Evolutionary conservation across 2,888 invertebrate species (phyloP).

Genomic region (Boloria euphrosyne): DNA sequence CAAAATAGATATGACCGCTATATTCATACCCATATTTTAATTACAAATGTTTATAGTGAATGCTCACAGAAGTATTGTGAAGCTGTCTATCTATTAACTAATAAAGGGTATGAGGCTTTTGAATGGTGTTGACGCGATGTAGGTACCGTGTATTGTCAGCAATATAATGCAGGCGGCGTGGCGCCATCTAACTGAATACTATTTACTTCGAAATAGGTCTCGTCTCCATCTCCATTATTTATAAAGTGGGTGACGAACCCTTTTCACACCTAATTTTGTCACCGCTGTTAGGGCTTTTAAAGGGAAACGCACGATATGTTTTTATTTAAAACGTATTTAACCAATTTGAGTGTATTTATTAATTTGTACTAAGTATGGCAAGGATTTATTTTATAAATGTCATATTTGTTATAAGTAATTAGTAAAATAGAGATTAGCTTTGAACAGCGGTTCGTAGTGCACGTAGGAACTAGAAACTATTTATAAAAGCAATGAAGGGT

Average conservation of each 20-base stretch:
- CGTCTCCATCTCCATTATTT: slow-evolving; percentile 34
- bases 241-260: slow-evolving; percentile 6
- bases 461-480: too few relatives aligned
- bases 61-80: slow-evolving; percentile 54
- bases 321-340: not conserved
- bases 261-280: slow-evolving; percentile 15
- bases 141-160: slow-evolving; percentile 54
- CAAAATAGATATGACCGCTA: slow-evolving; percentile 27
- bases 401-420: too few relatives aligned
- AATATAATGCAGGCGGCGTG: slow-evolving; percentile 50
- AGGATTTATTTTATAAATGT: too few relatives aligned
- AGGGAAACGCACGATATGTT: not conserved
- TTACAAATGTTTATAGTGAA: slow-evolving; percentile 52
- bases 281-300: slow-evolving; percentile 1
- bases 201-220: slow-evolving; percentile 47
- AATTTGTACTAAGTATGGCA: too few relatives aligned
- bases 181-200: slow-evolving; percentile 47
- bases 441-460: too few relatives aligned
- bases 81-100: slow-evolving; percentile 60
- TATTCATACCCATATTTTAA: slow-evolving; percentile 49
- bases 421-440: too few relatives aligned
- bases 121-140: slow-evolving; percentile 60
- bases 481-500: not conserved
- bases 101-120: slow-evolving; percentile 58
- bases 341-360: not conserved